Conservation (phyloP, 2,888 invertebrate genomes). For the Drosophila anomalata region DNA sequence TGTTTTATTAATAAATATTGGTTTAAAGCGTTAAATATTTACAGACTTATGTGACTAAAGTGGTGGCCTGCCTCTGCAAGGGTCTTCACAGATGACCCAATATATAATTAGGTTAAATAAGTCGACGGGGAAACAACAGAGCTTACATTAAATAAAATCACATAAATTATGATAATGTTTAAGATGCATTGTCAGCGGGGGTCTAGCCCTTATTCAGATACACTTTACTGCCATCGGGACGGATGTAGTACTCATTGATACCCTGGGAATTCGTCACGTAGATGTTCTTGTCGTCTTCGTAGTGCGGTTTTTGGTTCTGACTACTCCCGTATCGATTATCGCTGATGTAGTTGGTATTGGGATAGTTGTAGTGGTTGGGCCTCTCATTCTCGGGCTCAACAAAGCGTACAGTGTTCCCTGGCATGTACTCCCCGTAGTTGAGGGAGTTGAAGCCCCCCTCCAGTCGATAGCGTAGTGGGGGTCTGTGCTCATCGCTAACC, state of each 20-base stretch:
- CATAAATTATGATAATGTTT: neutral
- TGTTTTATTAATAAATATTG: slow-evolving; percentile 60
- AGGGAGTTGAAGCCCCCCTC: slow-evolving; percentile 50
- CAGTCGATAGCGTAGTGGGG: slow-evolving; percentile 54
- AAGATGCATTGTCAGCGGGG: neutral
- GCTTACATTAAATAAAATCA: neutral
- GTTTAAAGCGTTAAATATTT: slow-evolving; percentile 55
- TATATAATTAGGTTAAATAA: neutral
- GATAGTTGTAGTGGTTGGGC: slow-evolving; percentile 62
- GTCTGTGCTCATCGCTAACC: slow-evolving; percentile 64
- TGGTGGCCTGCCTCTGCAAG: slow-evolving; percentile 42
- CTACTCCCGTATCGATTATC: slow-evolving; percentile 67
- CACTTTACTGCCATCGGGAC: slow-evolving; percentile 79
- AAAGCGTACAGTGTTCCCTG: slow-evolving; percentile 36
- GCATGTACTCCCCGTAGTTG: slow-evolving; percentile 64
- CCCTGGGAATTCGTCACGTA: slow-evolving; percentile 82
- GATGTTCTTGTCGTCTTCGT: slow-evolving; percentile 79
- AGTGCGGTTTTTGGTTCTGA: slow-evolving; percentile 47
- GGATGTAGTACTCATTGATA: slow-evolving; percentile 81
- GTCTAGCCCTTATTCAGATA: slow-evolving; percentile 65
- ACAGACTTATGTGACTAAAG: slow-evolving; percentile 54
- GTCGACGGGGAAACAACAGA: neutral
- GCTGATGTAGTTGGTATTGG: slow-evolving; percentile 67
- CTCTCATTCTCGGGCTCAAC: slow-evolving; percentile 4
- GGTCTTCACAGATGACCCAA: slow-evolving; percentile 1